These are phyloP conservation scores for Sicus ferrugineus DNA, from an alignment of 2,888 invertebrate genomes.

Conservation along the genomic window DNA sequence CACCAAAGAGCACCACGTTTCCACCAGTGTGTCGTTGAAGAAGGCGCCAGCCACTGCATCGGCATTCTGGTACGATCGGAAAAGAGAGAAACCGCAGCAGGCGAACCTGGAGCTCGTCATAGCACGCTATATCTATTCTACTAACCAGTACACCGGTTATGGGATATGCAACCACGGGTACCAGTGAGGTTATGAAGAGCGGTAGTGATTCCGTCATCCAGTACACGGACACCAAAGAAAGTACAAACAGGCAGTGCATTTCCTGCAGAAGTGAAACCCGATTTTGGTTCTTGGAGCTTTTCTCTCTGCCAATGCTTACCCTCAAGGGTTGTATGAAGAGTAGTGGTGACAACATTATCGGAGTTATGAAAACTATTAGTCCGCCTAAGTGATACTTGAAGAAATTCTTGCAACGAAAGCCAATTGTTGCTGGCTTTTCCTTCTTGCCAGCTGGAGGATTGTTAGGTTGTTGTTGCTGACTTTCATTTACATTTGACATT, in stretches of 20 bases:
- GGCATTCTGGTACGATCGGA: conserved; percentile 47
- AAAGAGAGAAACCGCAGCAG: not conserved
- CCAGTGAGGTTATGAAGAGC: conserved; percentile 78
- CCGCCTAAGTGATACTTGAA: conserved; percentile 31
- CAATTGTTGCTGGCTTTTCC: not conserved
- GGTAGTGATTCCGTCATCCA: conserved; percentile 85
- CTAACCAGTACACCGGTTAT: conserved; percentile 75
- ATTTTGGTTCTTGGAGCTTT: not conserved
- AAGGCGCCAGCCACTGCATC: conserved; percentile 73
- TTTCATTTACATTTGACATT: too few species aligned
- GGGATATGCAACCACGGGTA: conserved; percentile 81
- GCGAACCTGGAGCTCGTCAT: not conserved
- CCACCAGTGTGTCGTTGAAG: conserved; percentile 80
- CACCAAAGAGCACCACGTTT: conserved; percentile 85
- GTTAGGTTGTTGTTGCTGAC: not conserved
- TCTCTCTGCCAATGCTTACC: conserved; percentile 25
- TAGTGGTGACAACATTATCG: conserved; percentile 33
- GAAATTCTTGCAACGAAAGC: conserved; percentile 27
- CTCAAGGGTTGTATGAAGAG: conserved; percentile 30
- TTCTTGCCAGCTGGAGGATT: not conserved
- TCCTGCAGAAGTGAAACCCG: conserved; percentile 62
- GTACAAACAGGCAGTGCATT: conserved; percentile 77
- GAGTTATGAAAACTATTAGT: conserved; percentile 11
- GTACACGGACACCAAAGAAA: conserved; percentile 79
- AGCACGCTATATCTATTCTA: not conserved